These are phyloP conservation scores for Pantherophis alleghaniensis DNA, from an alignment of 2,797 vertebrate genomes.

Conservation along the genomic window DNA sequence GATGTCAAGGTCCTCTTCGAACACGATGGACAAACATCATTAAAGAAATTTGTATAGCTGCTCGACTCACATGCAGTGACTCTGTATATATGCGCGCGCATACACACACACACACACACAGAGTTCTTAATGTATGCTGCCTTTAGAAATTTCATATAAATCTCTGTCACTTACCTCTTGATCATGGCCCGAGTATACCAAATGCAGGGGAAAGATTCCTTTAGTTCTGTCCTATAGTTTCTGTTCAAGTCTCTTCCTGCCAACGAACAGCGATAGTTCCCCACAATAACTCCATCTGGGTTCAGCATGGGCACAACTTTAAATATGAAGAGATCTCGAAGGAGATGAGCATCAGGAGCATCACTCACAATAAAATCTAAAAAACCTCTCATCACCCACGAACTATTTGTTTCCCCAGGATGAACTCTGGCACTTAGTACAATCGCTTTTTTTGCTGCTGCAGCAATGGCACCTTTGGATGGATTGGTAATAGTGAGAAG, in stretches of 20 bases:
- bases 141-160: neutral
- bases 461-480: slow-evolving; percentile 17
- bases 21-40: too few species aligned
- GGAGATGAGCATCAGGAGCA: slow-evolving; percentile 80
- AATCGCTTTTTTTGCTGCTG: slow-evolving; percentile 76
- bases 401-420: slow-evolving; percentile 86
- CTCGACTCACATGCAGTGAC: neutral
- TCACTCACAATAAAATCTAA: slow-evolving; percentile 86
- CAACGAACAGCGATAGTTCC: slow-evolving; percentile 92
- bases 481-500: slow-evolving; percentile 83
- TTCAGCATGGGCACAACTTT: slow-evolving; percentile 96
- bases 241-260: slow-evolving; percentile 88
- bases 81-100: too few species aligned
- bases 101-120: too few species aligned
- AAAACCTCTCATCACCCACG: slow-evolving; percentile 93
- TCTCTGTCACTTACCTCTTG: slow-evolving; percentile 74
- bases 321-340: slow-evolving; percentile 88
- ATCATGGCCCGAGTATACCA: slow-evolving; percentile 89
- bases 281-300: slow-evolving; percentile 91
- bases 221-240: slow-evolving; percentile 79
- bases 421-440: slow-evolving; percentile 88
- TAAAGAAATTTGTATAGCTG: neutral
- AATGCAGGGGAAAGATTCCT: slow-evolving; percentile 81
- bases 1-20: too few species aligned
- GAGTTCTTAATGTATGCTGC: neutral